phyloP scores from a whole-genome alignment of 2,797 vertebrate genomes.

The Allobates femoralis region DNA sequence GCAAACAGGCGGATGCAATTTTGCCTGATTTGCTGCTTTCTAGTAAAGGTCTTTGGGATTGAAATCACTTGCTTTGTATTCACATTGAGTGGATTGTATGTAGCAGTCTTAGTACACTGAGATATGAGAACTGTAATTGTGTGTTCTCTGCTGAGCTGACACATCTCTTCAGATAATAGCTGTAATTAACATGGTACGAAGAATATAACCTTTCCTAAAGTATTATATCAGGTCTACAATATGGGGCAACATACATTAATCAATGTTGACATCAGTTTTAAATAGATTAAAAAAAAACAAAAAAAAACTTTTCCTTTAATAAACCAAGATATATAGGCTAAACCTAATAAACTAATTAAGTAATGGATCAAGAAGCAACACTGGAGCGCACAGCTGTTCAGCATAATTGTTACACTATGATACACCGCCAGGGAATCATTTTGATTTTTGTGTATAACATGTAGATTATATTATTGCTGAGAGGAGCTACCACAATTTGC shows the following conservation, averaged over 20 bases:
- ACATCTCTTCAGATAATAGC: slow-evolving; percentile 35
- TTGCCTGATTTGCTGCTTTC: too few species aligned
- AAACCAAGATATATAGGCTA: background rate
- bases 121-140: slow-evolving; percentile 35
- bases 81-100: slow-evolving; percentile 45
- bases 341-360: slow-evolving; percentile 38
- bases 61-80: slow-evolving; percentile 38
- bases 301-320: background rate
- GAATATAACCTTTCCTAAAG: slow-evolving; percentile 26
- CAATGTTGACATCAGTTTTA: slow-evolving; percentile 21
- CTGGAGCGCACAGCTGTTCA: slow-evolving; percentile 25
- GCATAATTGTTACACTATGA: slow-evolving; percentile 27
- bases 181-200: slow-evolving; percentile 10
- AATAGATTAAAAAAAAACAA: background rate
- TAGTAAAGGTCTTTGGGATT: slow-evolving; percentile 23
- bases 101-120: slow-evolving; percentile 6
- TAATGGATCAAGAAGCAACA: slow-evolving; percentile 38
- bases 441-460: background rate
- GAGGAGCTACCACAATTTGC: background rate
- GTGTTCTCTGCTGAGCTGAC: slow-evolving; percentile 29
- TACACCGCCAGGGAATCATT: slow-evolving; percentile 7
- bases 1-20: too few species aligned
- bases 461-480: background rate
- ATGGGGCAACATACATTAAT: slow-evolving; percentile 22
- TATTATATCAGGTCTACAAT: slow-evolving; percentile 15